Percentiles rank a stretch among this genome's conserved stretches.
These are phyloP conservation scores for Lepus americanus DNA, from an alignment of 2,113 vertebrate genomes.

Conservation along the genomic window DNA sequence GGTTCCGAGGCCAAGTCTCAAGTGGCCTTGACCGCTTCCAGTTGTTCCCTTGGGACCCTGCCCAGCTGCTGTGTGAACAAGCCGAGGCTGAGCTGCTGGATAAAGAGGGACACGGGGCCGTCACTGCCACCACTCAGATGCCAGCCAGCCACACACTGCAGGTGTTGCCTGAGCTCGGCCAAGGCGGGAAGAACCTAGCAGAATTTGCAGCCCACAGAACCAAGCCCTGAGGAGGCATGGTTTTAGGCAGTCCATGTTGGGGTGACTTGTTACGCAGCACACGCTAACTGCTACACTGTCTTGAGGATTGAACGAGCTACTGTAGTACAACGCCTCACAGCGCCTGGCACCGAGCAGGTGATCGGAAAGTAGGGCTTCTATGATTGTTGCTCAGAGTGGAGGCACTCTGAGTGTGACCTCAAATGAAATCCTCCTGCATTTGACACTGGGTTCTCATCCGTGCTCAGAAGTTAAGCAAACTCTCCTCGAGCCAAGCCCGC, in stretches of 20 bases:
- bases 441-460: not conserved
- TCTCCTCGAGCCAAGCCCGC: not conserved
- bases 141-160: constrained; percentile 44
- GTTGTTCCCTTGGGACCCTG: constrained; percentile 57
- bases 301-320: not conserved
- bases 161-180: not conserved
- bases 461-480: not conserved
- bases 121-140: constrained; percentile 47
- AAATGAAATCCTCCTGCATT: not conserved
- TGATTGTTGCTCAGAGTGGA: not conserved
- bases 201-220: not conserved
- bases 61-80: constrained; percentile 70
- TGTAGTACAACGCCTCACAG: not conserved
- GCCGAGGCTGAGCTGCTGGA: constrained; percentile 25
- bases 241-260: not conserved
- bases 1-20: not conserved
- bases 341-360: not conserved
- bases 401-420: not conserved
- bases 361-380: not conserved
- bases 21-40: not conserved
- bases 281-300: constrained; percentile 59
- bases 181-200: not conserved
- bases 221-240: constrained; percentile 9
- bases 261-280: constrained; percentile 62
- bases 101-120: constrained; percentile 58